A percentile compares a stretch with the other conserved stretches of the same genome.
Evolutionary conservation across 2,797 vertebrate genomes (phyloP).

Genomic region (Aythya fuligula): DNA sequence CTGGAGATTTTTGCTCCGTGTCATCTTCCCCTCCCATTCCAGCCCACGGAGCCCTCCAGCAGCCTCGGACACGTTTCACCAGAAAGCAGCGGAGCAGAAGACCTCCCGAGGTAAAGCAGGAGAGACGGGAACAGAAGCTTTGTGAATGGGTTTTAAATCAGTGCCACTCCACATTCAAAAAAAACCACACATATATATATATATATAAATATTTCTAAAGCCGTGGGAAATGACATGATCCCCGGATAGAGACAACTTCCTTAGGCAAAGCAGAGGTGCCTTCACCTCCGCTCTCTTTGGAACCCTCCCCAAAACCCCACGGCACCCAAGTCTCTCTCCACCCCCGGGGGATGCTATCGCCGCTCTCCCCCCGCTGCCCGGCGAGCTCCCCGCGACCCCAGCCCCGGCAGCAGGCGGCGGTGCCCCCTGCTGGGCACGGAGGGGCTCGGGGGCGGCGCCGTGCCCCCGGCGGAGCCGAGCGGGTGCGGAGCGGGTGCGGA

Average conservation of each 20-base stretch:
- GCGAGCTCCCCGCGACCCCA: background rate
- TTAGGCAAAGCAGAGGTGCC: background rate
- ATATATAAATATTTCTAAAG: background rate
- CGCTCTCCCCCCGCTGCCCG: no score
- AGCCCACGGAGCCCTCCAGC: background rate
- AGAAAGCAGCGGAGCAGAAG: background rate
- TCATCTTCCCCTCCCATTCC: background rate
- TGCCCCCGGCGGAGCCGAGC: background rate
- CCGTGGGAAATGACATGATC: background rate
- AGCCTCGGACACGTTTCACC: background rate
- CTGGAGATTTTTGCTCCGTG: background rate
- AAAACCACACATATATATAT: background rate
- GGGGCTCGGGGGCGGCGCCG: background rate
- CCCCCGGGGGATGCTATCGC: no score
- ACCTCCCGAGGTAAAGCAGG: background rate
- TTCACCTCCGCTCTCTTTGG: background rate
- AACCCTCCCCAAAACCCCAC: no score
- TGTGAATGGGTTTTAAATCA: background rate
- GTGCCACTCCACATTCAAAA: background rate
- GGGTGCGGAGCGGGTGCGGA: background rate
- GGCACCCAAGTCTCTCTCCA: no score
- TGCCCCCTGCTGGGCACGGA: constrained; percentile 30
- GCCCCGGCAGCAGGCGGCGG: background rate
- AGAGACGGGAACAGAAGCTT: background rate
- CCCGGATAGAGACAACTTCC: background rate